Evolutionary conservation across 2,888 invertebrate genomes (phyloP).

Genomic region (Tupiocoris notatus): DNA sequence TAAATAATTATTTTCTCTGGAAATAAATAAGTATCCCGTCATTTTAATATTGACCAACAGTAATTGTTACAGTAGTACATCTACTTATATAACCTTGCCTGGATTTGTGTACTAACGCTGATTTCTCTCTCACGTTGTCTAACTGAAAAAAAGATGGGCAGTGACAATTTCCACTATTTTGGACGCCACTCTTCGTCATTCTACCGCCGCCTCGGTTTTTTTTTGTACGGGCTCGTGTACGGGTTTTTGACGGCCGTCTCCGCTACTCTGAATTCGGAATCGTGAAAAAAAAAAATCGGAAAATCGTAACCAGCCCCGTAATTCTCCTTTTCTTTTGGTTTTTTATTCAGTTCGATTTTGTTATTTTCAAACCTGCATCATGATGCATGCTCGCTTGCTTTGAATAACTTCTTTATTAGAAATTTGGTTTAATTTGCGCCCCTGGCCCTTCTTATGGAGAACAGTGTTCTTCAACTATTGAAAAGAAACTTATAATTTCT

Average conservation of each 20-base stretch:
- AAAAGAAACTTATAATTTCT: slow-evolving; percentile 1
- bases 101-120: slow-evolving; percentile 32
- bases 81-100: slow-evolving; percentile 27
- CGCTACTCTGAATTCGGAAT: not conserved
- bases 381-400: slow-evolving; percentile 39
- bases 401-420: slow-evolving; percentile 13
- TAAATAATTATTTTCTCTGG: slow-evolving; percentile 1
- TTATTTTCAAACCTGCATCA: slow-evolving; percentile 34
- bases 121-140: slow-evolving; percentile 12
- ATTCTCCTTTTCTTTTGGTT: slow-evolving; percentile 1
- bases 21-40: not conserved
- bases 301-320: not conserved
- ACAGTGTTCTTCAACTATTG: slow-evolving; percentile 4
- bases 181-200: slow-evolving; percentile 31
- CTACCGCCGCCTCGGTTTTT: slow-evolving; percentile 5
- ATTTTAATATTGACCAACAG: not conserved
- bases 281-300: not conserved
- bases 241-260: slow-evolving; percentile 17
- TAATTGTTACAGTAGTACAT: not conserved
- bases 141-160: slow-evolving; percentile 28
- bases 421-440: slow-evolving; percentile 5
- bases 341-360: not conserved
- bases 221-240: slow-evolving; percentile 24
- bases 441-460: slow-evolving; percentile 14
- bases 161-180: slow-evolving; percentile 29